These are phyloP conservation scores for Bubalus kerabau DNA, from an alignment of 2,113 vertebrate genomes.

Conservation along the genomic window DNA sequence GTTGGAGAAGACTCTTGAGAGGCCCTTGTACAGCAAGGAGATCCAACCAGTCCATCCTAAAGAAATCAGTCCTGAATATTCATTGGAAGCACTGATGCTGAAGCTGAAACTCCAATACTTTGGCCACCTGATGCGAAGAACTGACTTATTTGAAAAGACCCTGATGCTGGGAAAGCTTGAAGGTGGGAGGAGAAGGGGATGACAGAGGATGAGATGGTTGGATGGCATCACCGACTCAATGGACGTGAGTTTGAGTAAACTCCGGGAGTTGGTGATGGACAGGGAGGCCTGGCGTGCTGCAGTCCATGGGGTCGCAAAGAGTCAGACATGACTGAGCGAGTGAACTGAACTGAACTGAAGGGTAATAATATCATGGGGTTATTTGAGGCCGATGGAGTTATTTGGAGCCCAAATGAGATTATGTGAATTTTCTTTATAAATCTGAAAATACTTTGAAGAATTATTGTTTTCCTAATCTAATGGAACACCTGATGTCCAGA, in stretches of 20 bases:
- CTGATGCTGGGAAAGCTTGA: neutral
- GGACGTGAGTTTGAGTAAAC: neutral
- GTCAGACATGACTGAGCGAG: neutral
- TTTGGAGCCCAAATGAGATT: neutral
- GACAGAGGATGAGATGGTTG: neutral
- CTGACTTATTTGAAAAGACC: neutral
- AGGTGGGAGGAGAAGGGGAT: neutral
- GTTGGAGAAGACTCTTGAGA: neutral
- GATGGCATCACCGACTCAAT: neutral
- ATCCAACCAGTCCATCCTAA: neutral
- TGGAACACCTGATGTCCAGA: neutral
- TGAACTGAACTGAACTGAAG: neutral
- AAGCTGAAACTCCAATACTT: neutral
- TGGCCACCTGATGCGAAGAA: neutral
- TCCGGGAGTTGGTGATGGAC: neutral
- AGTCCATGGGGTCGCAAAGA: neutral
- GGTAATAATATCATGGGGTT: neutral
- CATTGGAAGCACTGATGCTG: neutral
- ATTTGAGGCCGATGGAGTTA: neutral
- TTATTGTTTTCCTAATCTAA: slow-evolving; percentile 18
- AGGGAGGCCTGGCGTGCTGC: neutral
- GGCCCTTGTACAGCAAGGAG: neutral
- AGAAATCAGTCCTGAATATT: neutral
- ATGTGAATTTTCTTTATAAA: slow-evolving; percentile 28
- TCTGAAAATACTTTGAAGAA: slow-evolving; percentile 15